Conservation (phyloP, 2,113 vertebrate genomes). For the Lanius ludovicianus region DNA sequence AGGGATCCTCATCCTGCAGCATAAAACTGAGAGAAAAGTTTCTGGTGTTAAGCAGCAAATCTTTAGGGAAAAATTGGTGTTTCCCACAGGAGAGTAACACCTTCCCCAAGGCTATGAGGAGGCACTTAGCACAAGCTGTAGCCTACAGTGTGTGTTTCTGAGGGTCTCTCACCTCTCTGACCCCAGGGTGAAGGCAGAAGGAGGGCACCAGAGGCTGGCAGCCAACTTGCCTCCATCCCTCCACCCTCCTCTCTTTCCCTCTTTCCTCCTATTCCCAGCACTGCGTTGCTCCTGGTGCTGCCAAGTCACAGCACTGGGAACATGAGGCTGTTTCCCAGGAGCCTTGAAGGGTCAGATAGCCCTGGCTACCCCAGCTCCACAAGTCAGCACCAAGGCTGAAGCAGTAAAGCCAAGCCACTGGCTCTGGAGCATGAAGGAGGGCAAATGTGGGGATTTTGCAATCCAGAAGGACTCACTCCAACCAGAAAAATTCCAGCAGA, state of each 20-base stretch:
- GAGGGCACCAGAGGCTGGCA: neutral
- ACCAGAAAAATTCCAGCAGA: neutral
- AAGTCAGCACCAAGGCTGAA: neutral
- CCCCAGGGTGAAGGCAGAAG: neutral
- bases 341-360: neutral
- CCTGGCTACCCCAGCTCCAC: accelerated
- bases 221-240: neutral
- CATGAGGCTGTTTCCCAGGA: neutral
- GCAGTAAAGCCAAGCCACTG: neutral
- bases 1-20: neutral
- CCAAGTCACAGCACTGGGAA: neutral
- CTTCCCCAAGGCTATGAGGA: neutral
- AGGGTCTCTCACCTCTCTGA: accelerated
- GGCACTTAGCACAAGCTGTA: neutral
- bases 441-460: neutral
- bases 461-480: neutral
- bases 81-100: neutral
- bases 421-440: neutral
- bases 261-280: neutral
- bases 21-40: neutral
- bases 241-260: neutral
- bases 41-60: neutral
- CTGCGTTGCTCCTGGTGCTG: neutral
- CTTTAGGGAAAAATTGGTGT: neutral
- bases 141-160: accelerated